phyloP scores from a whole-genome alignment of 2,113 vertebrate species.

The Montifringilla adamsi region DNA sequence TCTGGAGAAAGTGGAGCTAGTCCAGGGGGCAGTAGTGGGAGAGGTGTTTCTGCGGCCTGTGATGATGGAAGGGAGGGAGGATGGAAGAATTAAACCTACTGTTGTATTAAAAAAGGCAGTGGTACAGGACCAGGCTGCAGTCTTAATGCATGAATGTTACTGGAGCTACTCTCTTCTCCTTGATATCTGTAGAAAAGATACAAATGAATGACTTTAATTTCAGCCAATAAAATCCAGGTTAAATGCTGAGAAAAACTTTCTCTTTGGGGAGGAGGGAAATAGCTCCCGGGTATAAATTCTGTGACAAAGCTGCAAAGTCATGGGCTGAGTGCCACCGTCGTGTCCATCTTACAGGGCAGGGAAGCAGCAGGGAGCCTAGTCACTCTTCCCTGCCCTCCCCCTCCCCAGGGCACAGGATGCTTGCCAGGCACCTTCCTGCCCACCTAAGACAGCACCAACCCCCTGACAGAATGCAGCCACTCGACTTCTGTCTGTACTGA shows the following conservation, averaged over 20 bases:
- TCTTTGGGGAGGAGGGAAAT: not conserved
- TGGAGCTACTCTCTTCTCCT: not conserved
- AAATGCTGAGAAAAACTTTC: not conserved
- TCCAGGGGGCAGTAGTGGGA: not conserved
- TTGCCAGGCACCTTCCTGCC: not conserved
- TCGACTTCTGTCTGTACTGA: not conserved
- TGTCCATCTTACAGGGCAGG: not conserved
- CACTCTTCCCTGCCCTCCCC: not conserved
- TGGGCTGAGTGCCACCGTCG: accelerated
- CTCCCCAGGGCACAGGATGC: not conserved
- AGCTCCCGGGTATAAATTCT: not conserved
- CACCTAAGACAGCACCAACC: not conserved
- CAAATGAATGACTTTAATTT: not conserved
- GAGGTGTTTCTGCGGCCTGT: not conserved
- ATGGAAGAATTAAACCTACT: not conserved
- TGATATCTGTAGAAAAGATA: not conserved
- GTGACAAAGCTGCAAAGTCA: not conserved
- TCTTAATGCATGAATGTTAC: not conserved
- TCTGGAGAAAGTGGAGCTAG: not conserved
- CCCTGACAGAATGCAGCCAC: not conserved
- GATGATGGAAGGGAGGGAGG: not conserved
- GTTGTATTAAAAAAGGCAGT: not conserved
- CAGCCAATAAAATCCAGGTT: not conserved
- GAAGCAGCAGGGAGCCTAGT: not conserved
- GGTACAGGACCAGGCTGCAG: not conserved